Evolutionary conservation across 1,140 invertebrate species (phyloP).

Genomic region (Drosophila triauraria): DNA sequence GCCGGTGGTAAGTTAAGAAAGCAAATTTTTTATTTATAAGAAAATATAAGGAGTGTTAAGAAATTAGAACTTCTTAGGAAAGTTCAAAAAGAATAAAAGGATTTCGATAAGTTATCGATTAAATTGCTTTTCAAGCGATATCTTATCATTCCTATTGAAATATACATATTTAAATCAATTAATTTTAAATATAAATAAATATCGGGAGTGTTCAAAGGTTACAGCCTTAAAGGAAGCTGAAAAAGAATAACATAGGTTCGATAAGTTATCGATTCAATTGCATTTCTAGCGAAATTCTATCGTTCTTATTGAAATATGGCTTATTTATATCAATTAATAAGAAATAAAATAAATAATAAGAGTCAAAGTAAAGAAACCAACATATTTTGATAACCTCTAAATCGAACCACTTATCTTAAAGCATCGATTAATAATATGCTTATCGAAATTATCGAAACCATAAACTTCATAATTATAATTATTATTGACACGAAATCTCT

Average conservation of each 20-base stretch:
- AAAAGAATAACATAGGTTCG: too few relatives aligned
- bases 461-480: neutral
- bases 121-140: neutral
- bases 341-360: too few relatives aligned
- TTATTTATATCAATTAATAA: too few relatives aligned
- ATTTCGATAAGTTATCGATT: neutral
- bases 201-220: neutral
- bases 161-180: too few relatives aligned
- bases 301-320: too few relatives aligned
- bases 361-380: too few relatives aligned
- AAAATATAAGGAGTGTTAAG: accelerated
- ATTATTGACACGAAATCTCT: neutral
- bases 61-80: neutral
- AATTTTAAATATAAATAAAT: too few relatives aligned
- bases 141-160: too few relatives aligned
- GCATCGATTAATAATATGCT: neutral
- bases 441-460: neutral
- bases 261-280: too few relatives aligned
- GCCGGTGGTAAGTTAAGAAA: constrained; percentile 86
- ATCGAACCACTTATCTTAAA: neutral
- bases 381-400: neutral
- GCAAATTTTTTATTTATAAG: too few relatives aligned
- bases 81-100: neutral
- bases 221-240: too few relatives aligned
- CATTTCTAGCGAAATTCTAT: too few relatives aligned